Evolutionary conservation across 2,888 invertebrate species (phyloP).

Genomic region (Dyspetes luteomarginatus): DNA sequence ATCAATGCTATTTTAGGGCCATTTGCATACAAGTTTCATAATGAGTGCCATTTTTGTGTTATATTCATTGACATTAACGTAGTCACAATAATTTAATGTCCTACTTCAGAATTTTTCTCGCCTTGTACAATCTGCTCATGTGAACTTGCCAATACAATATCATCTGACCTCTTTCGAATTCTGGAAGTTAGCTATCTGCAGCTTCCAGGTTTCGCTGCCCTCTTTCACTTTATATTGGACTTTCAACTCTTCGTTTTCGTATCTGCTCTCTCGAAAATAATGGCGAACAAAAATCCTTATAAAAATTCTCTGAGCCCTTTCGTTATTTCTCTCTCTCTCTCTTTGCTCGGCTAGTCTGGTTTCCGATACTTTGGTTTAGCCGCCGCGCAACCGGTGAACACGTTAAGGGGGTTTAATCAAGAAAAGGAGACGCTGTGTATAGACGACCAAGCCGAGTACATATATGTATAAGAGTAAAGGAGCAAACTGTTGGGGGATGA

Average conservation of each 20-base stretch:
- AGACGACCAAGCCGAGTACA: not conserved
- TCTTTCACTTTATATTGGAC: too few relatives aligned
- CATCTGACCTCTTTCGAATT: too few relatives aligned
- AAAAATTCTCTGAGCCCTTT: too few relatives aligned
- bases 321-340: not conserved
- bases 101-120: too few relatives aligned
- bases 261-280: too few relatives aligned
- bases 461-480: too few relatives aligned
- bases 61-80: not conserved
- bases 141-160: too few relatives aligned
- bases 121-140: too few relatives aligned
- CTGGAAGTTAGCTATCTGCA: too few relatives aligned
- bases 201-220: too few relatives aligned
- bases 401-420: slow-evolving; percentile 77
- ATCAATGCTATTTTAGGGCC: not conserved
- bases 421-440: slow-evolving; percentile 71
- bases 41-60: not conserved
- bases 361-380: slow-evolving; percentile 66
- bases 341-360: not conserved
- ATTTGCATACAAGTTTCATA: not conserved
- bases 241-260: too few relatives aligned
- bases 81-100: not conserved
- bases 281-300: too few relatives aligned
- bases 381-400: slow-evolving; percentile 60
- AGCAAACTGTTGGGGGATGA: not conserved